Evolutionary conservation across 2,113 vertebrate genomes (phyloP).

Genomic region (Dascyllus trimaculatus): DNA sequence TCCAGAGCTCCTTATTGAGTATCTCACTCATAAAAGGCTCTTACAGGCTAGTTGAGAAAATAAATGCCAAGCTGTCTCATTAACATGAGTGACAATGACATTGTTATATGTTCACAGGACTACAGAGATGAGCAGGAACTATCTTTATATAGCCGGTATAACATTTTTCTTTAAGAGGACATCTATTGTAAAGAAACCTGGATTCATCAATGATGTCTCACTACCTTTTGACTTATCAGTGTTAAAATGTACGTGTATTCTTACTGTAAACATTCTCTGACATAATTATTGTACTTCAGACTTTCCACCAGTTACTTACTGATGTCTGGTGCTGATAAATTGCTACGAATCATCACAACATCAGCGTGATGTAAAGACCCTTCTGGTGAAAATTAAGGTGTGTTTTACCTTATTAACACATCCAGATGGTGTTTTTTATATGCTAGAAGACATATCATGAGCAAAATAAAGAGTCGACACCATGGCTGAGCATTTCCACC

Average conservation of each 20-base stretch:
- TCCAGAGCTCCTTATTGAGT: not conserved
- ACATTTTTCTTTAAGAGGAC: no score
- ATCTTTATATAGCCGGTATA: not conserved
- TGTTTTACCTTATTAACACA: no score
- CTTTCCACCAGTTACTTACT: not conserved
- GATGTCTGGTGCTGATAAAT: not conserved
- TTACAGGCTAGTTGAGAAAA: not conserved
- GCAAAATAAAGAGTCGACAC: no score
- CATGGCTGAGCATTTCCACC: no score
- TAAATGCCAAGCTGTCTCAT: not conserved
- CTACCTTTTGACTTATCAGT: no score
- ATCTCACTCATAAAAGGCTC: not conserved
- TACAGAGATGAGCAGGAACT: not conserved
- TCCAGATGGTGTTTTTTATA: no score
- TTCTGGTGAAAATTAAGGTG: no score
- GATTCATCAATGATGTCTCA: no score
- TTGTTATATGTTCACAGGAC: not conserved
- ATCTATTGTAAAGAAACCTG: no score
- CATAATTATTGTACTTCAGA: not conserved
- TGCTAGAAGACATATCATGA: no score
- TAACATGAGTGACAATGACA: slow-evolving; percentile 8
- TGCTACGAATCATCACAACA: not conserved
- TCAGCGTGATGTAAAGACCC: not conserved
- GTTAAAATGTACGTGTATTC: no score
- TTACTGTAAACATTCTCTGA: no score